Conservation (phyloP, 2,113 vertebrate genomes). For the Stegostoma tigrinum region DNA sequence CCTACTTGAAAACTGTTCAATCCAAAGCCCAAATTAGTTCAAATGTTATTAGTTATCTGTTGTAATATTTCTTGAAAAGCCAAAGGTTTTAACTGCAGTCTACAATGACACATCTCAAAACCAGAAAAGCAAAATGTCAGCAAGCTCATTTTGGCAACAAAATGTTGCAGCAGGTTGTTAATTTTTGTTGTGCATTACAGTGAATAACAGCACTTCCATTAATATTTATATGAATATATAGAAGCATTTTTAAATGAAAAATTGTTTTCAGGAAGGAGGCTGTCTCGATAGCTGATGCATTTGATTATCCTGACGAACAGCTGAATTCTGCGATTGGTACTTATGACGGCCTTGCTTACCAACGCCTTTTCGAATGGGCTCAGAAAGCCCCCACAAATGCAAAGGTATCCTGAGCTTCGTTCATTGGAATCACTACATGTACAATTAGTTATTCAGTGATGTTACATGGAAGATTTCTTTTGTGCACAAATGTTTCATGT, state of each 20-base stretch:
- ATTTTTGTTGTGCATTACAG: neutral
- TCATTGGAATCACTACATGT: neutral
- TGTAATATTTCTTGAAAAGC: neutral
- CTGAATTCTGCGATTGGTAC: conserved; percentile 61
- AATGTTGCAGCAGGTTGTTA: neutral
- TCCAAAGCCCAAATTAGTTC: neutral
- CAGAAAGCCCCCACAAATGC: conserved; percentile 57
- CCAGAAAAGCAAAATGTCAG: conserved; percentile 1
- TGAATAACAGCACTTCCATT: neutral
- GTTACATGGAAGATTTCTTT: neutral
- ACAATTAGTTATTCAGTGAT: neutral
- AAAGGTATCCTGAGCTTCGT: conserved; percentile 49
- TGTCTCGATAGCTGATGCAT: conserved; percentile 63
- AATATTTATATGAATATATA: neutral
- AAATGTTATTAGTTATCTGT: neutral
- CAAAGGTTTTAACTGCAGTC: neutral
- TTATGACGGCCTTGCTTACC: conserved; percentile 59
- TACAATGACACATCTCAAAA: neutral
- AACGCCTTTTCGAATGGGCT: conserved; percentile 62
- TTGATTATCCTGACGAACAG: conserved; percentile 58
- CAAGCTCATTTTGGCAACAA: neutral
- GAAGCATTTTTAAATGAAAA: neutral
- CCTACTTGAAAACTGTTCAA: neutral
- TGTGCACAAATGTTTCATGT: neutral
- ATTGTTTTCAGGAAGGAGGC: conserved; percentile 56